Percentiles rank a stretch among this genome's conserved stretches.
Conservation (phyloP, 2,797 vertebrate species). For the Spinibarbus caldwelli region DNA sequence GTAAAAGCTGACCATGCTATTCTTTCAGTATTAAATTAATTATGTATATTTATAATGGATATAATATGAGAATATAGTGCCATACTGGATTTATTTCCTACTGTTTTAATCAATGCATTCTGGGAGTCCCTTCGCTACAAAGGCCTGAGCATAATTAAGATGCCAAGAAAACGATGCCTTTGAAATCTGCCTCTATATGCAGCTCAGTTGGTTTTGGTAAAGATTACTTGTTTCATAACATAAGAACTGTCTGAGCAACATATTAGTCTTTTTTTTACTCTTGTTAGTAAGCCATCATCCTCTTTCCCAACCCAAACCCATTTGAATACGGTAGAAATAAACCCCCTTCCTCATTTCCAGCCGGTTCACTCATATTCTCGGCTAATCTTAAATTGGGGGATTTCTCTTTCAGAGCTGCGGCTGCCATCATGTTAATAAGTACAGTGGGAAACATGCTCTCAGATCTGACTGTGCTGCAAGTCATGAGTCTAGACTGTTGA, state of each 20-base stretch:
- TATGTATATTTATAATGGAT: conserved; percentile 4
- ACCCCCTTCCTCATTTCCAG: conserved; percentile 60
- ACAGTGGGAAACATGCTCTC: conserved; percentile 34
- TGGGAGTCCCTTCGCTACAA: not conserved
- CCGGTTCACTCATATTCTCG: conserved; percentile 53
- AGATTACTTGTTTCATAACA: not conserved
- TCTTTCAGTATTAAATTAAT: not conserved
- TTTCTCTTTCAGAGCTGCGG: conserved; percentile 38
- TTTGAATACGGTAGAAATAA: conserved; percentile 65
- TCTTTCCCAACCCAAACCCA: not conserved
- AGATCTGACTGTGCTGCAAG: conserved; percentile 19
- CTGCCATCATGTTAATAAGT: conserved; percentile 44
- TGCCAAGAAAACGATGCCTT: not conserved
- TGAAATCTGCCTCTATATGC: not conserved
- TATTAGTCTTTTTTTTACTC: not conserved
- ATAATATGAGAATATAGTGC: conserved; percentile 6
- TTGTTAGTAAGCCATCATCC: not conserved
- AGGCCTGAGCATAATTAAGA: conserved; percentile 1
- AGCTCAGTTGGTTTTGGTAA: not conserved
- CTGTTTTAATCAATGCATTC: not conserved
- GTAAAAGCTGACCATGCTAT: not conserved
- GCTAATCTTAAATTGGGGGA: conserved; percentile 62
- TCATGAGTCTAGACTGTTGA: conserved; percentile 1
- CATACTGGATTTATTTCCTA: not conserved
- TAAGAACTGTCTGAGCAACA: not conserved